Conservation (phyloP, 2,113 vertebrate species). For the Psammodynastes pulverulentus region DNA sequence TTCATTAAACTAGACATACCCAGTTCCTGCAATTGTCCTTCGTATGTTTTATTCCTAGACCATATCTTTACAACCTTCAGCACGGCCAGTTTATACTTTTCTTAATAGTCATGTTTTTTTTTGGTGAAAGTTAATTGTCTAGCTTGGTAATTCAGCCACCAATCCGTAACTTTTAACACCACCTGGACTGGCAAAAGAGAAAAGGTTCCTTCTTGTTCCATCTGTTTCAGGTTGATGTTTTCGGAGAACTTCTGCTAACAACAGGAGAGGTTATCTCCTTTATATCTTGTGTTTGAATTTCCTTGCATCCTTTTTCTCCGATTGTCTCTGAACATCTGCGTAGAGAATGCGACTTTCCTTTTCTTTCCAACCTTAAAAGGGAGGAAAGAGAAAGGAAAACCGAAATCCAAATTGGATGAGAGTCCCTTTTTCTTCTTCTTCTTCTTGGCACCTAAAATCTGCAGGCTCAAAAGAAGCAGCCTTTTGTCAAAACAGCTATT, state of each 20-base stretch:
- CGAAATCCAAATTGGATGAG: background rate
- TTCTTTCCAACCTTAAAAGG: background rate
- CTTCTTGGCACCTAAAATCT: background rate
- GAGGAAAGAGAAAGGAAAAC: background rate
- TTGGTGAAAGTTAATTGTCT: conserved; percentile 58
- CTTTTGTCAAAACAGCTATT: background rate
- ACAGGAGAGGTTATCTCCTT: conserved; percentile 26
- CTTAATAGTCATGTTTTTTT: conserved; percentile 52
- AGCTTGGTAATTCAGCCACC: conserved; percentile 57
- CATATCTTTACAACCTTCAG: conserved; percentile 41
- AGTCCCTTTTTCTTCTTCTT: too few species aligned
- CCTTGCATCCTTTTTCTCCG: background rate
- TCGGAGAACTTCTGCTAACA: conserved; percentile 47
- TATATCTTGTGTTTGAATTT: conserved; percentile 45
- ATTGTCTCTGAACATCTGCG: conserved; percentile 4
- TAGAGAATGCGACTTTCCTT: background rate
- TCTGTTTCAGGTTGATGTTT: background rate
- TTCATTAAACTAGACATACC: too few species aligned
- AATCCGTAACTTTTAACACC: conserved; percentile 61
- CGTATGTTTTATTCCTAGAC: background rate
- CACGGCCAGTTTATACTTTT: conserved; percentile 45
- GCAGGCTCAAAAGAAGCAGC: too few species aligned
- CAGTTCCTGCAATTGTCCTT: background rate
- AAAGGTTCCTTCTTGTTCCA: conserved; percentile 29
- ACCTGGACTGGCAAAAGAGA: conserved; percentile 19